A percentile compares a stretch with the other conserved stretches of the same genome.
Conservation (phyloP, 2,888 invertebrate species). For the Synanthedon tipuliformis region DNA sequence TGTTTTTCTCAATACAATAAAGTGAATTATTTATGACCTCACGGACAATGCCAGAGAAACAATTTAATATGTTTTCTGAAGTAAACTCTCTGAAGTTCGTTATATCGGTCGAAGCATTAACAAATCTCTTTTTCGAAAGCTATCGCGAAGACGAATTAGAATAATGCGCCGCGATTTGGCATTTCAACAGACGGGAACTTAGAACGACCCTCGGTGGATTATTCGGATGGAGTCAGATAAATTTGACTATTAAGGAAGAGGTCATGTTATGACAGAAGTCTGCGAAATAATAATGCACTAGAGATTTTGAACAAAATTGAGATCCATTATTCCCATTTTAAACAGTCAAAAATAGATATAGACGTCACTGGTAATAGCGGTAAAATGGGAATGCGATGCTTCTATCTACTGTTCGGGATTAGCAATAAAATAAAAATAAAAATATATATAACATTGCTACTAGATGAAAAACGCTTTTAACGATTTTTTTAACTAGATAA, state of each 20-base stretch:
- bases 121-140: conserved; percentile 67
- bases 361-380: too few species aligned
- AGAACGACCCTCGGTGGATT: conserved; percentile 63
- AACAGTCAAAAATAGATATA: too few species aligned
- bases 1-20: background rate
- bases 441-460: too few species aligned
- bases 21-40: background rate
- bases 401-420: too few species aligned
- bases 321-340: too few species aligned
- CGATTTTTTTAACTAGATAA: too few species aligned
- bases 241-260: conserved; percentile 62
- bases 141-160: conserved; percentile 65
- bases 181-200: conserved; percentile 63
- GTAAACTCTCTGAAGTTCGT: conserved; percentile 15
- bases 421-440: too few species aligned
- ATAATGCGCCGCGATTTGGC: conserved; percentile 67
- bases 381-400: too few species aligned
- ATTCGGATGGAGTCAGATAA: conserved; percentile 50
- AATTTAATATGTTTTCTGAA: conserved; percentile 5
- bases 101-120: conserved; percentile 42
- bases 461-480: too few species aligned
- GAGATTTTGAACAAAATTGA: too few species aligned
- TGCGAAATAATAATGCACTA: background rate
- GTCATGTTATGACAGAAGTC: conserved; percentile 38
- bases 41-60: conserved; percentile 1